phyloP scores from a whole-genome alignment of 2,888 invertebrate genomes.

The Drosophila subquinaria region DNA sequence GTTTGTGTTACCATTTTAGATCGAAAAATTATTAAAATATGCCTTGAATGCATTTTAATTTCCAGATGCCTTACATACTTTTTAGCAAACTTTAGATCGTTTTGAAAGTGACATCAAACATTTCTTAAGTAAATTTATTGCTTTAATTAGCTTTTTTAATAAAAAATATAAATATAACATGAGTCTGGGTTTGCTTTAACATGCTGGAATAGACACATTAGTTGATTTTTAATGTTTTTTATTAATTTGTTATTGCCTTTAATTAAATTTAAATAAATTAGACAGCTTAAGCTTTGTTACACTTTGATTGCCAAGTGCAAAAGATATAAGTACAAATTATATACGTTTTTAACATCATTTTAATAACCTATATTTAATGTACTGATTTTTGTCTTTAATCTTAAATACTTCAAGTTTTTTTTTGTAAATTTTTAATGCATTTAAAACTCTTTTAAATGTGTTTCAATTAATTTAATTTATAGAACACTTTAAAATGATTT shows the following conservation, averaged over 20 bases:
- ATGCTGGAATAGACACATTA: not conserved
- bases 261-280: conserved; percentile 1
- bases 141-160: not conserved
- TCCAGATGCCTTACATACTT: conserved; percentile 2
- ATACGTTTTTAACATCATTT: no score
- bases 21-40: conserved; percentile 30
- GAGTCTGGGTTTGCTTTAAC: not conserved
- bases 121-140: conserved; percentile 6
- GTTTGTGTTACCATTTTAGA: conserved; percentile 51
- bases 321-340: no score
- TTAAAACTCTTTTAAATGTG: not conserved
- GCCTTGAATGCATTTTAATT: conserved; percentile 49
- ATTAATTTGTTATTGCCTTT: not conserved
- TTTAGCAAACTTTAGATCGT: conserved; percentile 13
- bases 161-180: conserved; percentile 18
- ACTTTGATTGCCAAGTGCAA: not conserved
- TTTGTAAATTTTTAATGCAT: not conserved
- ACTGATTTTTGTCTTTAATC: no score
- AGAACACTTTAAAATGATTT: not conserved
- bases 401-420: not conserved
- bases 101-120: conserved; percentile 9
- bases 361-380: no score
- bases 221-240: not conserved
- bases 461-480: not conserved
- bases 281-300: not conserved